Evolutionary conservation across 2,113 vertebrate species (phyloP).

Genomic region (Toxostoma redivivum): DNA sequence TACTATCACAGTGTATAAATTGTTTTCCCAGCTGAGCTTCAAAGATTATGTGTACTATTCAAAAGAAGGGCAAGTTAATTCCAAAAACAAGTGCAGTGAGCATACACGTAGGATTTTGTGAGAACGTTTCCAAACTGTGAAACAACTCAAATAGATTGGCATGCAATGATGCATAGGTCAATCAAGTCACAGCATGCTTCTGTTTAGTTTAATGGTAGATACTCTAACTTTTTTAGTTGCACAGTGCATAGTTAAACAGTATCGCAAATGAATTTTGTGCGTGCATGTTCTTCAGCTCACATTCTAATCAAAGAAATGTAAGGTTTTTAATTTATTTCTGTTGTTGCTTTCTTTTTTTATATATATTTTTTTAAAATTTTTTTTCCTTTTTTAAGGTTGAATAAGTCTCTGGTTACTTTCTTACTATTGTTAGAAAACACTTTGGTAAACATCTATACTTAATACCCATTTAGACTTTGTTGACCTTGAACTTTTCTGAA

Average conservation of each 20-base stretch:
- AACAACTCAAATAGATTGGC: conserved; percentile 20
- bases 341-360: neutral
- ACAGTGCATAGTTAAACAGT: neutral
- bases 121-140: conserved; percentile 22
- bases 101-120: neutral
- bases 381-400: neutral
- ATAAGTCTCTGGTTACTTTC: neutral
- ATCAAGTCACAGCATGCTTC: conserved; percentile 49
- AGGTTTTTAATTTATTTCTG: neutral
- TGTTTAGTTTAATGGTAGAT: conserved; percentile 12
- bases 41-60: neutral
- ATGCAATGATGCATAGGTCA: conserved; percentile 35
- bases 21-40: neutral
- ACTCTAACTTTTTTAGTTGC: neutral
- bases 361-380: no score
- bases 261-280: neutral
- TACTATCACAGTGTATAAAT: neutral
- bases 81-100: conserved; percentile 7
- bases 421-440: neutral
- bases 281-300: neutral
- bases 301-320: neutral
- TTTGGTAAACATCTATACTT: neutral
- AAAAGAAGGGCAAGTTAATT: conserved; percentile 6
- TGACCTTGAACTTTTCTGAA: neutral
- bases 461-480: neutral